Conservation (phyloP, 2,888 invertebrate genomes). For the Caradrina clavipalpis region DNA sequence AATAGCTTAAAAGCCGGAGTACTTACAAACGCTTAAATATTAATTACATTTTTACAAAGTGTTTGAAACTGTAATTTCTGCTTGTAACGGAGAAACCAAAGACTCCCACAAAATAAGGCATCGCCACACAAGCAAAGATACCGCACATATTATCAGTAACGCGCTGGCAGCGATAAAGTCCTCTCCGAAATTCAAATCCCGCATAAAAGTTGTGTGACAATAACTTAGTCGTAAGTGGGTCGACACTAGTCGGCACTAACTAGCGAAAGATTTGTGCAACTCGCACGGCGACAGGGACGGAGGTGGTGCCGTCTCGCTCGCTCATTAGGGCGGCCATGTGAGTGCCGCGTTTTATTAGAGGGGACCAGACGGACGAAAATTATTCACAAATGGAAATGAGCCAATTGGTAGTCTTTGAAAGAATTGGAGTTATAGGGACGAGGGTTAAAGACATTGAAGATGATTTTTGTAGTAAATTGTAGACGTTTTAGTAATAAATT, state of each 20-base stretch:
- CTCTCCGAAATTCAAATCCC: slow-evolving; percentile 52
- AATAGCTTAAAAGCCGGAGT: no score
- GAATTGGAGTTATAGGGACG: slow-evolving; percentile 44
- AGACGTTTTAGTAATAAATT: neutral
- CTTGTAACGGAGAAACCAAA: no score
- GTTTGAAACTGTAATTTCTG: neutral
- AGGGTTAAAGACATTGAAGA: slow-evolving; percentile 40
- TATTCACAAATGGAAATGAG: slow-evolving; percentile 64
- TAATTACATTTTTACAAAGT: neutral
- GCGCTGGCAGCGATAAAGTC: slow-evolving; percentile 47
- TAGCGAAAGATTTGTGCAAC: slow-evolving; percentile 70
- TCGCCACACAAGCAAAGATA: slow-evolving; percentile 8
- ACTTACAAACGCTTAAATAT: no score
- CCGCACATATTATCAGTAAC: slow-evolving; percentile 4
- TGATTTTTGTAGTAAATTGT: slow-evolving; percentile 18
- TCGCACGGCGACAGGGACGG: slow-evolving; percentile 12
- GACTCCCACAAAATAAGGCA: neutral
- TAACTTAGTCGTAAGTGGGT: slow-evolving; percentile 69
- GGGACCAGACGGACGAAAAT: slow-evolving; percentile 55
- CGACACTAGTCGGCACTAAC: slow-evolving; percentile 65
- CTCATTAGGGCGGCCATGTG: slow-evolving; percentile 56
- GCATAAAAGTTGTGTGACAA: slow-evolving; percentile 69
- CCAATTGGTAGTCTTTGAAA: slow-evolving; percentile 57
- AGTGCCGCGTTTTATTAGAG: slow-evolving; percentile 58
- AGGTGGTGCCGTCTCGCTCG: slow-evolving; percentile 30